Percentiles rank a stretch among this genome's conserved stretches.
Evolutionary conservation across 2,113 vertebrate species (phyloP).

Genomic region (Siphamia tubifer): DNA sequence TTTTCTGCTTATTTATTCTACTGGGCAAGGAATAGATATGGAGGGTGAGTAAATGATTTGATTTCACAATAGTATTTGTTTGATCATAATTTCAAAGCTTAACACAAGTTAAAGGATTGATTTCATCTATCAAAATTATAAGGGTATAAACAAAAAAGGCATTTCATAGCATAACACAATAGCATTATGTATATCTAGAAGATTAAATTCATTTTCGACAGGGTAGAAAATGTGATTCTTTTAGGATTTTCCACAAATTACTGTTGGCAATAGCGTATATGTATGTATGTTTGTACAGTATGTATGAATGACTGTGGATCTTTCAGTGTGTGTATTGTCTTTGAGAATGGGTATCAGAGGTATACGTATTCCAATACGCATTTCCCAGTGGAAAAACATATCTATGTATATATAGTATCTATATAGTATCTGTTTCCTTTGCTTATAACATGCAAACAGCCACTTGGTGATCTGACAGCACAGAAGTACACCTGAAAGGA

Average conservation of each 20-base stretch:
- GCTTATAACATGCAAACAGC: constrained; percentile 86
- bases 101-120: constrained; percentile 66
- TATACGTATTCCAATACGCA: constrained; percentile 66
- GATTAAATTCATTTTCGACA: constrained; percentile 69
- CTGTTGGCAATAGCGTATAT: constrained; percentile 43
- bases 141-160: constrained; percentile 57
- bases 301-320: constrained; percentile 29
- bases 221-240: constrained; percentile 66
- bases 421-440: constrained; percentile 82
- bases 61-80: constrained; percentile 73
- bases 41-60: constrained; percentile 67
- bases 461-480: constrained; percentile 84
- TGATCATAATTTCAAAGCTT: constrained; percentile 71
- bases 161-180: constrained; percentile 80
- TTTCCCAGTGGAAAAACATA: constrained; percentile 72
- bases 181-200: constrained; percentile 80
- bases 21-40: constrained; percentile 56
- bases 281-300: constrained; percentile 14
- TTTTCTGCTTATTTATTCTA: constrained; percentile 42
- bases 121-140: constrained; percentile 62
- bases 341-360: constrained; percentile 62
- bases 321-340: constrained; percentile 38
- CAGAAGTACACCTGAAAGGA: constrained; percentile 77
- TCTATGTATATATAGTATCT: constrained; percentile 80
- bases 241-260: constrained; percentile 65